Evolutionary conservation across 2,888 invertebrate genomes (phyloP).

Genomic region (Melanophora roralis): DNA sequence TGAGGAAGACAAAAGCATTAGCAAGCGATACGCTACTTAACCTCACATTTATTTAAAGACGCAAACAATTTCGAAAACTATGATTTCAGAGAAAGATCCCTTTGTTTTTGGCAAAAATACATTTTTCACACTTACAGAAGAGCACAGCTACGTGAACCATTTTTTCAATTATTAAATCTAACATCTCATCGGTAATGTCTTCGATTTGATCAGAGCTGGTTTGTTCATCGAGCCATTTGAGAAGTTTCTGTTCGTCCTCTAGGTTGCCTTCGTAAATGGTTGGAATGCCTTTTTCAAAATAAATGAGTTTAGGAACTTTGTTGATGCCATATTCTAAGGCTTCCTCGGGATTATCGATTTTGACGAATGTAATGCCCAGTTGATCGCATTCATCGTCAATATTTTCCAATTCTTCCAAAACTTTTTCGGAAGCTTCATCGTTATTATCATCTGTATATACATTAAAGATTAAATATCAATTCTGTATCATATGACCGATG

Average conservation of each 20-base stretch:
- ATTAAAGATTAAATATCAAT: slow-evolving; percentile 61
- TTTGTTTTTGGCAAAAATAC: no score
- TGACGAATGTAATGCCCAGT: slow-evolving; percentile 92
- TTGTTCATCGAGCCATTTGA: slow-evolving; percentile 91
- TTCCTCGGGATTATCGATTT: slow-evolving; percentile 93
- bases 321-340: slow-evolving; percentile 94
- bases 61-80: slow-evolving; percentile 7
- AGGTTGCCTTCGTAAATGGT: slow-evolving; percentile 89
- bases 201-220: slow-evolving; percentile 93
- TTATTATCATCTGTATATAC: slow-evolving; percentile 87
- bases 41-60: background rate
- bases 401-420: slow-evolving; percentile 92
- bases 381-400: slow-evolving; percentile 95
- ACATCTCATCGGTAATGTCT: slow-evolving; percentile 95
- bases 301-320: slow-evolving; percentile 89
- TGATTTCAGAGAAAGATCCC: no score
- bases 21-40: slow-evolving; percentile 26
- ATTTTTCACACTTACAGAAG: slow-evolving; percentile 95
- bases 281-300: slow-evolving; percentile 87
- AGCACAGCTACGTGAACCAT: slow-evolving; percentile 93
- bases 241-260: slow-evolving; percentile 92
- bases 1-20: slow-evolving; percentile 16
- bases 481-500: background rate
- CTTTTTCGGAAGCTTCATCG: slow-evolving; percentile 90
- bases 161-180: slow-evolving; percentile 91